These are phyloP conservation scores for Catocala nupta DNA, from an alignment of 2,888 invertebrate genomes.

Conservation along the genomic window DNA sequence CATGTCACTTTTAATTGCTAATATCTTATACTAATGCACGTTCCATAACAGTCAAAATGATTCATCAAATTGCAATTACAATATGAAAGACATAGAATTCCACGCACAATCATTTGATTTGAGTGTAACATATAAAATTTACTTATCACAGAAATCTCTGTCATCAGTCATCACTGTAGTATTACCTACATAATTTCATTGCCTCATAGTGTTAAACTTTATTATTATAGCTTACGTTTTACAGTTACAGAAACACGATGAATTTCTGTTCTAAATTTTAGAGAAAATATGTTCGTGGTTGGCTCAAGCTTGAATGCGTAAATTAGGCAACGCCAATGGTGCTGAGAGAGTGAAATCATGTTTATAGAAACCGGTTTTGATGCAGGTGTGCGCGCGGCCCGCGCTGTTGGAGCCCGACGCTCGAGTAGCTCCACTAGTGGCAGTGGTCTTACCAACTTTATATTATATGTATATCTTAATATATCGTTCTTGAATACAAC, in stretches of 20 bases:
- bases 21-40: slow-evolving; percentile 9
- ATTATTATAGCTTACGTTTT: not conserved
- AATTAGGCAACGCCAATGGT: slow-evolving; percentile 61
- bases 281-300: slow-evolving; percentile 41
- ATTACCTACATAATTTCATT: not conserved
- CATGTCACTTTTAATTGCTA: slow-evolving; percentile 17
- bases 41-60: not conserved
- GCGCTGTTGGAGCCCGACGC: slow-evolving; percentile 36
- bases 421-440: slow-evolving; percentile 42
- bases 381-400: slow-evolving; percentile 75
- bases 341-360: slow-evolving; percentile 83
- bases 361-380: slow-evolving; percentile 78
- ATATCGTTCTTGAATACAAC: slow-evolving; percentile 31
- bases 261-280: slow-evolving; percentile 20
- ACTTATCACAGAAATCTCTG: not conserved
- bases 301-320: slow-evolving; percentile 54
- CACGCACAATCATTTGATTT: not conserved
- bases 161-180: too few relatives aligned
- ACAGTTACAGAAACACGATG: not conserved
- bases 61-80: not conserved
- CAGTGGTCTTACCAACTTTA: slow-evolving; percentile 40
- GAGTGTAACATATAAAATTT: slow-evolving; percentile 6
- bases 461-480: slow-evolving; percentile 39
- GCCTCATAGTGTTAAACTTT: not conserved
- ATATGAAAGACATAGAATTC: slow-evolving; percentile 1